Evolutionary conservation across 2,113 vertebrate species (phyloP).

Genomic region (Nannospalax galili): DNA sequence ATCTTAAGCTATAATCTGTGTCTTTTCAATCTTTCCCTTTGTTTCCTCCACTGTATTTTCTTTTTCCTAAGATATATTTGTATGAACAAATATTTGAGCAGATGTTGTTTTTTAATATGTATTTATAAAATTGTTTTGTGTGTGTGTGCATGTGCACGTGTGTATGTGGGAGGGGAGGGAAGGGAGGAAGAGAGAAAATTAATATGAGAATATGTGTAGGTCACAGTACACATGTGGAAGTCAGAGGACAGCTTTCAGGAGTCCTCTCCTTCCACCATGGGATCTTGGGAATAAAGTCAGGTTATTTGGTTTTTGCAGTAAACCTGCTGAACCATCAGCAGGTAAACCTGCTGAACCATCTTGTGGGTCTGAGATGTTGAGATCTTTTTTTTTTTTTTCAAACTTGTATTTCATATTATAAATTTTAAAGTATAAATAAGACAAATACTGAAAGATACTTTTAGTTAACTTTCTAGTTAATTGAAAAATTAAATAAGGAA

Average conservation of each 20-base stretch:
- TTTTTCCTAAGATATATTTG: constrained; percentile 8
- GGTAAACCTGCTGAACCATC: neutral
- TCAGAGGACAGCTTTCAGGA: neutral
- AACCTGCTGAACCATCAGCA: too few relatives aligned
- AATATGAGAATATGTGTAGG: neutral
- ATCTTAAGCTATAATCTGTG: neutral
- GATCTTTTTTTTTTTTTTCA: neutral
- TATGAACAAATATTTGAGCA: neutral
- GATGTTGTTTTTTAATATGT: neutral
- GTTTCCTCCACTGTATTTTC: neutral
- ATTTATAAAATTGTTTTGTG: neutral
- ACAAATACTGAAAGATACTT: neutral
- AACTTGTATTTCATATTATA: neutral
- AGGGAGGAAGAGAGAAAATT: too few relatives aligned
- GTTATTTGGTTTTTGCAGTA: neutral
- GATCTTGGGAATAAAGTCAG: neutral
- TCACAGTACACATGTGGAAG: neutral
- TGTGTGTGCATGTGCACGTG: neutral
- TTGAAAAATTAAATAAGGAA: neutral
- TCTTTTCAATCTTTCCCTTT: neutral
- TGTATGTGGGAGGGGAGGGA: too few relatives aligned
- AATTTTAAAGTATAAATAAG: neutral
- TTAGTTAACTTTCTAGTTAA: neutral
- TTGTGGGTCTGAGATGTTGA: neutral
- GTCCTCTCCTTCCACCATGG: neutral